These are phyloP conservation scores for Myanophis thanlyinensis DNA, from an alignment of 2,113 vertebrate species.

Conservation along the genomic window DNA sequence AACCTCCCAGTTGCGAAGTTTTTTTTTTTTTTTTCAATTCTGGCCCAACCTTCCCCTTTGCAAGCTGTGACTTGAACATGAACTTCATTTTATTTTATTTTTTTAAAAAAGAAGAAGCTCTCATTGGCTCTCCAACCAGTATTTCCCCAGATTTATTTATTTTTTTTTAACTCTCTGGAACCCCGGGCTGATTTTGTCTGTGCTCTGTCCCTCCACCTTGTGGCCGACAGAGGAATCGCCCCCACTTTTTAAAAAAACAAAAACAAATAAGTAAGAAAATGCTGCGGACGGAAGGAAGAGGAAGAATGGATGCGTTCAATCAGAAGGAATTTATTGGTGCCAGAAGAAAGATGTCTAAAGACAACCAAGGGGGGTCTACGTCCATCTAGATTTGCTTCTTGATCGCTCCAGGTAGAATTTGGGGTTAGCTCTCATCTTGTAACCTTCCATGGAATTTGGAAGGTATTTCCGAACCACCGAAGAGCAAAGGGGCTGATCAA, in stretches of 20 bases:
- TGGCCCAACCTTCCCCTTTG: background rate
- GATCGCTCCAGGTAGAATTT: background rate
- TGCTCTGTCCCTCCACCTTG: background rate
- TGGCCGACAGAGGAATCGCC: background rate
- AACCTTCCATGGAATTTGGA: no score
- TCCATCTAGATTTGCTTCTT: background rate
- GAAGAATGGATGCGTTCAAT: background rate
- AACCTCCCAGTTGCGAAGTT: background rate
- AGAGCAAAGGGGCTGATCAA: background rate
- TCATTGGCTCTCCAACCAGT: background rate
- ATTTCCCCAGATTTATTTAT: no score
- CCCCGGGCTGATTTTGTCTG: background rate
- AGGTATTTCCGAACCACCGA: no score
- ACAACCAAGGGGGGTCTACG: background rate
- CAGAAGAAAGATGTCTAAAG: background rate
- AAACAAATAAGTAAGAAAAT: background rate
- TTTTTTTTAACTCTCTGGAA: background rate
- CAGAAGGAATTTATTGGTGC: constrained; percentile 43
- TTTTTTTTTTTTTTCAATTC: background rate
- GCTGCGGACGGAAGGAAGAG: fast-evolving
- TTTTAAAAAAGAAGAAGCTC: background rate
- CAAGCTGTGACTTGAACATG: background rate
- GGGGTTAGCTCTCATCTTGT: background rate
- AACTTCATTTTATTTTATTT: background rate
- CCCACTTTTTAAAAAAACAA: background rate